Base-by-base conservation (phyloP, 1,140 invertebrate genomes). In the Parasteatoda tepidariorum region DNA sequence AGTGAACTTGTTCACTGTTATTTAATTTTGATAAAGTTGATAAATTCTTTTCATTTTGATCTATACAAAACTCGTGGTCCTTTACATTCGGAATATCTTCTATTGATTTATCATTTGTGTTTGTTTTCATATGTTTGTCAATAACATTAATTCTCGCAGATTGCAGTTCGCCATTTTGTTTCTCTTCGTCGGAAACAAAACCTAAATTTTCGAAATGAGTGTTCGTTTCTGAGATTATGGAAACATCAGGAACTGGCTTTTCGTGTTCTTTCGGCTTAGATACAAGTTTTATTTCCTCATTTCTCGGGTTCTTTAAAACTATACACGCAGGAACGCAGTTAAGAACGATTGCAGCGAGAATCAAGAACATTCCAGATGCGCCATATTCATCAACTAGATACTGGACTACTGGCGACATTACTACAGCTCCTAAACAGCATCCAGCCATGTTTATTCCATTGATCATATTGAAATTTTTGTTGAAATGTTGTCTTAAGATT, bases 401-500 rank as follows among this genome's bases (percentile, higher is more conserved):
- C 3, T 75, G 28, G 4, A 61, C n/a, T 3, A 75, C 18, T 1
- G 41, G 22, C 11, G 73, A 57, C 15, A 75, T 28, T 15, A 75
- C 24, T 5, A 75, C 38, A 4, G 54, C 73, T 15, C 54, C 73
- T 7, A 75, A 18, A 28, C 73, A 75, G 57, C 33, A 54, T 18
- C 73, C 73, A 5, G 54, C 57, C 9, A 75, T 59, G 4, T 33
- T 33, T 34, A 75, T 75, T 41, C 73, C 73, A 18, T 75, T 75
- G 4, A 55, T 57, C 9, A 34, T 61, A 3, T 54, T 59, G 24
- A 75, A 26, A 26, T 75, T 26, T 30, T 75, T 75, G 31, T 75
- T 55, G 33, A 75, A 75, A 28, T 75, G 73, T n/a, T 75, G 73
- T 13, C 62, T 75, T 31, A 75, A 26, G 3, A 75, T 26, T 5